Base-by-base conservation (phyloP, 2,113 vertebrate genomes). In the Lycaon pictus region DNA sequence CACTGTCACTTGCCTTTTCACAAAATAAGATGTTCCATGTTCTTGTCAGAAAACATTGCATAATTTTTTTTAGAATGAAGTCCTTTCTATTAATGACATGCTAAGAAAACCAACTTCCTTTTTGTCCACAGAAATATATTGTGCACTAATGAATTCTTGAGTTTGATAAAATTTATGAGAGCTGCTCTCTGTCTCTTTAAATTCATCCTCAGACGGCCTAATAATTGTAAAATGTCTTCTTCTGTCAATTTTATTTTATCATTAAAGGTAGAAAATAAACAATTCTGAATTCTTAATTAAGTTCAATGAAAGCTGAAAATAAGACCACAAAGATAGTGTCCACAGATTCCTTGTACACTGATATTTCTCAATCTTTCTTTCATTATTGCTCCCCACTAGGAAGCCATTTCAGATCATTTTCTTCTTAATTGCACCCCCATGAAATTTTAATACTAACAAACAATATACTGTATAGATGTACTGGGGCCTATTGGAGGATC, bases 231-330 rank as follows among this genome's bases (percentile, higher is more conserved):
- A 90, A 84, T 35, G 11, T 35, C 27, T 56, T 51, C n/a, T 62
- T 82, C 80, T 69, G 35, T 77, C 35, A 58, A 37, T 69, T 84
- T 85, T 16, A 77, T 71, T 71, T 67, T n/a, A 53, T 11, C 35
- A 90, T 67, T 58, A 51, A 51, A 20, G 16, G 11, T 27, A 90
- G 69, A 67, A 90, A 77, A 85, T 58, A 6, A 90, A 65, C 56
- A 83, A 82, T 35, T 90, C 58, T 95, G 58, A 77, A 65, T 95
- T 84, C 27, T 55, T 74, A 94, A 94, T 19, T 56, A 32, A 51
- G 35, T 48, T 85, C 35, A 67, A 10, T 60, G 12, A 83, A 51
- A 76, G 25, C 32, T 89, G 74, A 95, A 83, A 83, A n/a, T 82
- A 82, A 90, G 35, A 74, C 35, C 12, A 83, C 27, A 58, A 67